Evolutionary conservation across 1,140 invertebrate genomes (phyloP), one percentile per base, ranked within the genome.

Genomic region (Cotesia typhae): DNA sequence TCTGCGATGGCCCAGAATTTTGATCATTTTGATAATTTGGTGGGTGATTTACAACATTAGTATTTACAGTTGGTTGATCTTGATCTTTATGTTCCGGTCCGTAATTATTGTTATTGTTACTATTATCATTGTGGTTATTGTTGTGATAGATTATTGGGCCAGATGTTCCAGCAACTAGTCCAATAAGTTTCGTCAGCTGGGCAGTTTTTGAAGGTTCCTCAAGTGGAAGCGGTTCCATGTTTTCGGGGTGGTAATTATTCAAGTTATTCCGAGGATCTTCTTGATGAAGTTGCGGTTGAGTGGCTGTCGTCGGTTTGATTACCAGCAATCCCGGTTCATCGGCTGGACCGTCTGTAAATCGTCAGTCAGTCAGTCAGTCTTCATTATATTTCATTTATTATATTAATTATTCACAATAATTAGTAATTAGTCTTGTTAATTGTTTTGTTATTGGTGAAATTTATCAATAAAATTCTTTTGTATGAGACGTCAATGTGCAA

Each of bases 341-440:
- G 3, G 12, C 70, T 66, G 60, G 41, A n/a, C 9, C 41, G 61
- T 65, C 70, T 71, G 63, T 71, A 71, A 71, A 71, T 53, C 53
- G 70, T 71, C 38, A 7, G 61, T 28, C 28, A 28, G 70, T 71
- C 70, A 66, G 70, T 71, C 70, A 71, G 70, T 71, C 70, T 28
- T 28, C 28, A 28, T 28, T 28, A 66, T 4, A 63, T 71, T 63
- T 28, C 37, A 10, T 57, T 57, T 67, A 52, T 57, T 67, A 67
- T 51, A 37, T 12, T 28, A 38, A 55, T 55, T 14, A 14, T 55
- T 14, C 1, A 14, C n/a, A 14, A 4, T n/a, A 55, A n/a, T 55
- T 51, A 51, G n/a, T 55, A 5, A 17, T 55, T 55, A 55, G n/a
- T 55, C n/a, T 55, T 55, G 17, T 5, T 17, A n/a, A 55, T 17